Conservation (phyloP, 2,888 invertebrate species). For the Metacarcinus magister region DNA sequence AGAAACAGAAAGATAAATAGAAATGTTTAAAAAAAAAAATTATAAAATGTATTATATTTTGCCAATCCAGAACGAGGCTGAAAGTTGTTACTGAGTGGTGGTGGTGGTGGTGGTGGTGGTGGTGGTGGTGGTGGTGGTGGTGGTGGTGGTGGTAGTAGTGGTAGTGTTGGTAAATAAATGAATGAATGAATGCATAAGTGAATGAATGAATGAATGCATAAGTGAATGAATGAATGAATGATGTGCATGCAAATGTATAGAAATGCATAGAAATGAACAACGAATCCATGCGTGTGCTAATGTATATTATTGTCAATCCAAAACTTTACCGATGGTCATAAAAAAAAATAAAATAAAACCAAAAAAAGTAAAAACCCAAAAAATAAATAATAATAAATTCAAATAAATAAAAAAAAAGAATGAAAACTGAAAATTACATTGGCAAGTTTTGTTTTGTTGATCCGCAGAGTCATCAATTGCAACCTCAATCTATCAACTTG, state of each 20-base stretch:
- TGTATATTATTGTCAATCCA: conserved; percentile 11
- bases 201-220: neutral
- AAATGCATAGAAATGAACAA: conserved; percentile 30
- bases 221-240: neutral
- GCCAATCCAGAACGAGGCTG: too few species aligned
- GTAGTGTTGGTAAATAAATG: too few species aligned
- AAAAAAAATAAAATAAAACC: neutral
- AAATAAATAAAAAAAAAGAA: too few species aligned
- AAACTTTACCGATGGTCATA: neutral
- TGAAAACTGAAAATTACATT: too few species aligned
- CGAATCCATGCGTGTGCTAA: conserved; percentile 11
- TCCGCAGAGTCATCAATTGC: neutral
- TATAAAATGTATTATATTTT: neutral
- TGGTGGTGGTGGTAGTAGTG: too few species aligned
- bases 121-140: too few species aligned
- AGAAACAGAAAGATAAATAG: neutral
- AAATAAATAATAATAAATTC: too few species aligned
- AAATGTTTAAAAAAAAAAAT: neutral
- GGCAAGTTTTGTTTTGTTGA: neutral
- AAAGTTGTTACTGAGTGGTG: too few species aligned
- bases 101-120: too few species aligned
- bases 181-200: too few species aligned
- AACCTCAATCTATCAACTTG: neutral
- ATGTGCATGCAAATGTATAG: conserved; percentile 12
- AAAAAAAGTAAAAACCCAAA: neutral